A percentile compares a stretch with the other conserved stretches of the same genome.
phyloP scores from a whole-genome alignment of 1,140 invertebrate species.

The Nixonia krombeini region DNA sequence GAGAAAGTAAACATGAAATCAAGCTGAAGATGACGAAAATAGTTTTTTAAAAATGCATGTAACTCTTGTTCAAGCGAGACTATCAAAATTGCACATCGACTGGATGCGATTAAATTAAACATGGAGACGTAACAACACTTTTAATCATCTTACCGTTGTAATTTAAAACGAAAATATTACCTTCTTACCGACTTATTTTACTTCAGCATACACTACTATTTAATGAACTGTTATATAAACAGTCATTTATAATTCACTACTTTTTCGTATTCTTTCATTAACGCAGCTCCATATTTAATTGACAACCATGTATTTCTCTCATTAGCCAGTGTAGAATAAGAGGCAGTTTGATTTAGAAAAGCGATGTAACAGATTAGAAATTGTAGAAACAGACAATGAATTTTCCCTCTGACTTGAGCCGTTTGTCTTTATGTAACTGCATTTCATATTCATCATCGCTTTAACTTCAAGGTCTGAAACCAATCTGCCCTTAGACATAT shows the following conservation, averaged over 20 bases:
- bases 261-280: slow-evolving; percentile 1
- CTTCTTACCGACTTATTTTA: background rate
- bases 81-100: slow-evolving; percentile 9
- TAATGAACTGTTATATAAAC: slow-evolving; percentile 5
- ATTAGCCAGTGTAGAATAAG: background rate
- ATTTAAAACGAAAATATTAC: slow-evolving; percentile 10
- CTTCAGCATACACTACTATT: background rate
- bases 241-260: background rate
- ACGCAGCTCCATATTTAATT: slow-evolving; percentile 42
- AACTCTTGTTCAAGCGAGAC: background rate
- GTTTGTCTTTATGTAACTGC: too few relatives aligned
- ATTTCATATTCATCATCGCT: too few relatives aligned
- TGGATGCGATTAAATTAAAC: slow-evolving; percentile 32
- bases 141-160: background rate
- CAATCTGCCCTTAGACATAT: too few relatives aligned
- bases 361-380: too few relatives aligned
- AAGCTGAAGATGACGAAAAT: too few relatives aligned
- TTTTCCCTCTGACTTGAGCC: too few relatives aligned
- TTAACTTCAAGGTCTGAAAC: too few relatives aligned
- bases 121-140: slow-evolving; percentile 23
- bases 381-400: too few relatives aligned
- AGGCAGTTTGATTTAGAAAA: too few relatives aligned
- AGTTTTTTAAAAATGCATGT: too few relatives aligned
- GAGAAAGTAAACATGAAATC: too few relatives aligned
- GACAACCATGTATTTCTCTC: slow-evolving; percentile 17